Evolutionary conservation across 2,888 invertebrate genomes (phyloP).

Genomic region (Parochlus steinenii): DNA sequence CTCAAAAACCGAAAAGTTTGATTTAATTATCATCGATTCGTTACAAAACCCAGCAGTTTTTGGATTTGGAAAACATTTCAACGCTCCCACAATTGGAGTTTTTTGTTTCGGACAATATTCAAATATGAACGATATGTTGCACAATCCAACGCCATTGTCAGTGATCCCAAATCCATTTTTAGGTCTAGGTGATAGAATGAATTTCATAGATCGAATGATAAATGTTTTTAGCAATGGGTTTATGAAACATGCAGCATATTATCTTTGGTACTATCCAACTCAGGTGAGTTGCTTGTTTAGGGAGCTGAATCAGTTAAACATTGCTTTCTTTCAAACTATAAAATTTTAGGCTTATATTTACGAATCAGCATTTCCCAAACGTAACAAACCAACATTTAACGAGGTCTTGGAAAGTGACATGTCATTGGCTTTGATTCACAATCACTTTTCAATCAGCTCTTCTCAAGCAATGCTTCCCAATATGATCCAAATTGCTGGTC

Average conservation of each 20-base stretch:
- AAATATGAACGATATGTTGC: constrained; percentile 15
- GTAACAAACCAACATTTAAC: constrained; percentile 18
- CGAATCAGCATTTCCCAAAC: constrained; percentile 20
- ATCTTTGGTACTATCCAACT: constrained; percentile 21
- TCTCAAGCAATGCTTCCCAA: constrained; percentile 27
- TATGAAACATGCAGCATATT: constrained; percentile 18
- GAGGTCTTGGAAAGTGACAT: constrained; percentile 19
- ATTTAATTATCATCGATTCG: constrained; percentile 18
- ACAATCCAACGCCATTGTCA: constrained; percentile 25
- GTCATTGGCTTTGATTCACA: constrained; percentile 24
- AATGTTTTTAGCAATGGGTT: constrained; percentile 22
- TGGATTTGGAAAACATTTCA: constrained; percentile 19
- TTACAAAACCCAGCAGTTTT: constrained; percentile 19
- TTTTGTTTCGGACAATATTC: constrained; percentile 17
- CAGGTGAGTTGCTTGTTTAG: too few relatives aligned
- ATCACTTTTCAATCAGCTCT: constrained; percentile 24
- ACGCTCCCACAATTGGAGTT: constrained; percentile 19
- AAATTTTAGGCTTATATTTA: constrained; percentile 10
- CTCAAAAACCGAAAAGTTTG: constrained; percentile 19
- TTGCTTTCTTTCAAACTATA: too few relatives aligned
- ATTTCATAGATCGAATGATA: constrained; percentile 21
- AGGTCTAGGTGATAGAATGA: constrained; percentile 25
- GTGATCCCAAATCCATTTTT: constrained; percentile 23
- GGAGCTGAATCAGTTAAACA: too few relatives aligned
- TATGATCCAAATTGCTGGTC: constrained; percentile 25